Evolutionary conservation across 2,797 vertebrate species (phyloP), one percentile per base, ranked within the genome.

Genomic region (Thamnophis elegans): DNA sequence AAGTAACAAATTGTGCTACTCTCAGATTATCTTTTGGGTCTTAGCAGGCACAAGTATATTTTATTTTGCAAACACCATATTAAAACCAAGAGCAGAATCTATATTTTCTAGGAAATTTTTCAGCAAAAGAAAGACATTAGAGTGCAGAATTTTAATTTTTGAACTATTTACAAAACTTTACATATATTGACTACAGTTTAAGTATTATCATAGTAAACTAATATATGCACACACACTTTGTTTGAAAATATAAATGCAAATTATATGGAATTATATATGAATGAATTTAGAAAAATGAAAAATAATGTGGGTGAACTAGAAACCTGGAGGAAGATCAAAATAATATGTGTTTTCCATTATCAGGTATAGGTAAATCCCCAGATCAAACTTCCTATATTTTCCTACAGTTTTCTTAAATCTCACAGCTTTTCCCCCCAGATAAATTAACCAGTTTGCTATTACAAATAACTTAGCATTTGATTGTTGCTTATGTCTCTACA

Each of bases 191-290:
- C 89, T 36, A 78, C 89, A 85, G 68, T 91, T 85, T 55, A 94
- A 96, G 94, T 96, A 95, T 92, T 59, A 95, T 95, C 95, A 51
- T 53, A 94, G 95, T 91, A 94, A 18, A 8, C 56, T 0, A 1
- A 92, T 68, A 90, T 82, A 25, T 92, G 93, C 94, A 7, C 20
- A 62, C 87, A 87, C 36, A 88, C 36, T 36, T 92, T 95, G 2
- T 90, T 87, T 94, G 96, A 56, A 89, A 93, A 91, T 58, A 95
- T 93, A 92, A 92, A 91, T 92, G 85, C 2, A 93, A 93, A 56
- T 91, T 78, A 1, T 88, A 18, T 62, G 20, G 59, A 94, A 94
- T 62, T 91, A 18, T 87, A 36, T 93, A 91, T 53, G 3, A 11
- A 20, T 90, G 55, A 60, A 36, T 85, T 6, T n/a, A 91, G 85